Base-by-base conservation (phyloP, 2,113 vertebrate species). In the Otus sunia region DNA sequence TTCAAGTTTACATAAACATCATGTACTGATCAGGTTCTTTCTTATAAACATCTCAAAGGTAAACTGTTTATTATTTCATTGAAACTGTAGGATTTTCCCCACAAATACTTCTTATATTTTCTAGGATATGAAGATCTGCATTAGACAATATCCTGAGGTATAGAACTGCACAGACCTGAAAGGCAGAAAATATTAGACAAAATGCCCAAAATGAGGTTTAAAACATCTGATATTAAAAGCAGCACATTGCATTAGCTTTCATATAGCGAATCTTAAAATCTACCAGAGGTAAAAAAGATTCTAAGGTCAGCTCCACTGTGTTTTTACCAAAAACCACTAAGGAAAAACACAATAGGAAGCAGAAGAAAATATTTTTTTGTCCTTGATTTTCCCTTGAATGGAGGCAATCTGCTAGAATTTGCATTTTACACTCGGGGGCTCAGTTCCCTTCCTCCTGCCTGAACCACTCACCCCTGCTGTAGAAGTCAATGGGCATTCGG, bases 331-430 rank as follows among this genome's bases (percentile, higher is more conserved):
- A 88, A 88, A 53, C 0, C 21, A 34, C 12, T 23, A 19, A 60
- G 17, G 18, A 75, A 78, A 77, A 85, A 49, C 18, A 89, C 36
- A 66, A 30, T 12, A 47, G 3, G 32, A 94, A 75, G 11, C 13
- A 94, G 15, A 66, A 30, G 3, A 77, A 74, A 66, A 4, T 15
- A 2, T 5, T 45, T 72, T 64, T 92, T 80, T 95, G 86, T 67
- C 90, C 86, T 95, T 90, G 56, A 36, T 95, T 74, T 91, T 94
- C 73, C 91, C 89, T 95, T 91, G 77, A 91, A 76, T 81, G 69
- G 58, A 92, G 23, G 30, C 62, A 88, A 83, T 76, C 53, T 76
- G 49, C 37, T 78, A 25, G 86, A 91, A 92, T 95, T 85, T 94
- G 80, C 91, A 89, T 97, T 88, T 79, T 87, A 62, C 74, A 82